Evolutionary conservation across 1,140 invertebrate genomes (phyloP), one percentile per base, ranked within the genome.

Genomic region (Chionoecetes opilio): DNA sequence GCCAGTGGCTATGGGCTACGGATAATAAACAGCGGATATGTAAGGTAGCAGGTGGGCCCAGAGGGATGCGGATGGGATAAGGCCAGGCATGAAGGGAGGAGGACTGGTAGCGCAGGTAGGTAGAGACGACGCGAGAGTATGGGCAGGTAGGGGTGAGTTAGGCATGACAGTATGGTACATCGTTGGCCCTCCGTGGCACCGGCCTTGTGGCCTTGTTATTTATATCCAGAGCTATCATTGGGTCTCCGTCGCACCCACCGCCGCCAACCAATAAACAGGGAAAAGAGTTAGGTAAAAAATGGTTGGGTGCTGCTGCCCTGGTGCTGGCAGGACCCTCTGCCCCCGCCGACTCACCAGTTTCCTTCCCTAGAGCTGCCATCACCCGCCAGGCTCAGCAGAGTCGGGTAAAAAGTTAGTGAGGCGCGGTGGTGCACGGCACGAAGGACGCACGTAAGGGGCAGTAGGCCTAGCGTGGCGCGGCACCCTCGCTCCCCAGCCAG

Each of bases 241-340:
- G 94, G 86, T 93, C 85, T 93, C 82, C 94, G 75, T 41, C 94
- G 89, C 89, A 34, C 84, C 94, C 90, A 84, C 90, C 53, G 46
- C 94, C 94, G 84, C 94, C 94, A 95, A 91, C 94, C 94, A 95
- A 95, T 95, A 91, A 87, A 91, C 89, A 88, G 26, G 41, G 90
- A 87, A 95, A 95, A 95, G 94, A 91, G 90, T 92, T 95, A 53
- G 8, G 90, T 92, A 92, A 95, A 95, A 95, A 95, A 95, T 95
- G 90, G 89, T 88, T 92, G 90, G 46, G 91, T 94, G 82, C 85
- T 85, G 38, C n/a, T n/a, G 41, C 84, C 92, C 93, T 93, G 89
- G 41, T 53, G 94, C 89, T 94, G 89, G 89, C 94, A 91, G 88
- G 89, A 85, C 6, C 75, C 34, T 34, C n/a, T 84, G 88, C 88